Evolutionary conservation across 1,140 invertebrate species (phyloP), one percentile per base, ranked within the genome.

Genomic region (Lepidurus couesii): DNA sequence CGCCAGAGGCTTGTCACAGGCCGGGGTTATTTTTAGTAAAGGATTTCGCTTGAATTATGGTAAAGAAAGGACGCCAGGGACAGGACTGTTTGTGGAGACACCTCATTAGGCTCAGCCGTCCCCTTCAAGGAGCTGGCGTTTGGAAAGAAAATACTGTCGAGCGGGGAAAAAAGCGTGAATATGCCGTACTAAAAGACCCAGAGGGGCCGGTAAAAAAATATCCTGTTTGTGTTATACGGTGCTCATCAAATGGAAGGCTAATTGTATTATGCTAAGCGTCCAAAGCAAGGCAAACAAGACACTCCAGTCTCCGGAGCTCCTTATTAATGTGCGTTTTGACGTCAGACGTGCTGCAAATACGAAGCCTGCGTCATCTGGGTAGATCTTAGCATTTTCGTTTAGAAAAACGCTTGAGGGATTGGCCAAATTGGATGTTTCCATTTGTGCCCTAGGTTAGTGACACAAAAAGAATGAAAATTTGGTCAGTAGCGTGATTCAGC

Each of bases 51-150:
- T 7, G 21, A 65, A 65, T 65, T 65, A 65, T 65, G 53, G 21
- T 13, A 65, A 13, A 65, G 6, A 65, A 65, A 16, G 53, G 13
- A 8, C 21, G 13, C 53, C 53, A 65, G 53, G 13, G 53, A 21
- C 21, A 13, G 16, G 53, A 65, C 53, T 65, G 53, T 65, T 65
- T 65, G 53, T 16, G 13, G 53, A 65, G 53, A 65, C 53, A 65
- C 53, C 53, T 65, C 53, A 65, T 65, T 65, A 65, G 53, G 53
- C 21, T n/a, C 53, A 65, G 53, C 53, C 53, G 21, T 21, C 53
- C 53, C 53, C 53, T n/a, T 21, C 21, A 21, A 65, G 21, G 21
- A 65, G 21, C 53, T n/a, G 53, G 21, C 53, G n/a, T 65, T 65
- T 11, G 53, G n/a, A 65, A 65, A 65, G 53, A 65, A 65, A 65